A percentile compares a stretch with the other conserved stretches of the same genome.
Evolutionary conservation across 2,797 vertebrate genomes (phyloP).

Genomic region (Monodelphis domestica): DNA sequence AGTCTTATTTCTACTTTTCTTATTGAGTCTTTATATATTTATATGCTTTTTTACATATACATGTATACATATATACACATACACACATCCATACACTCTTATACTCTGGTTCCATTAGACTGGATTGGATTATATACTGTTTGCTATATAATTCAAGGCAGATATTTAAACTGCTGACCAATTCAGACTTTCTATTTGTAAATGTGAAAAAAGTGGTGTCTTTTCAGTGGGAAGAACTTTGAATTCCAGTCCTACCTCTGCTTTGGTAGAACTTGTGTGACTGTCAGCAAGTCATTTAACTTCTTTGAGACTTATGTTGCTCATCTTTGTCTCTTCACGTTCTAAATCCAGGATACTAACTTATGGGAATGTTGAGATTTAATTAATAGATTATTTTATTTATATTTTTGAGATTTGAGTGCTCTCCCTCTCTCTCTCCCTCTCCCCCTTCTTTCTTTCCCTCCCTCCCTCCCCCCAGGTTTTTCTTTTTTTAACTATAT

Average conservation of each 20-base stretch:
- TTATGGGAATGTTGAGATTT: not conserved
- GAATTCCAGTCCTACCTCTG: not conserved
- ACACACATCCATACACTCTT: not conserved
- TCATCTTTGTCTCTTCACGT: not conserved
- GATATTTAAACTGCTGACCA: not conserved
- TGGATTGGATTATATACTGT: not conserved
- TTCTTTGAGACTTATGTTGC: constrained; percentile 6
- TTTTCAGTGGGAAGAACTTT: not conserved
- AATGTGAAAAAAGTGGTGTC: not conserved
- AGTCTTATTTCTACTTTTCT: not conserved
- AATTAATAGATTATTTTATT: not conserved
- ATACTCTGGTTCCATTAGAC: not conserved
- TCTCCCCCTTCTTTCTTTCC: too few species aligned
- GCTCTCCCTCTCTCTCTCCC: too few species aligned
- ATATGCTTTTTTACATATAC: too few species aligned
- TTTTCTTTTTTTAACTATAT: not conserved
- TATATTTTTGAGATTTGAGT: not conserved
- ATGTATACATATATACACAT: rapidly evolving
- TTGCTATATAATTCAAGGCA: rapidly evolving
- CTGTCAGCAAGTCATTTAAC: not conserved
- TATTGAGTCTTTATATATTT: not conserved
- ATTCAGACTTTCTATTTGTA: not conserved
- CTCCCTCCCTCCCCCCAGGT: too few species aligned
- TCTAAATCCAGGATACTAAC: not conserved
- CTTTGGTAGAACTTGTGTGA: not conserved